phyloP scores from a whole-genome alignment of 2,888 invertebrate genomes.

The Dastarcus helophoroides region DNA sequence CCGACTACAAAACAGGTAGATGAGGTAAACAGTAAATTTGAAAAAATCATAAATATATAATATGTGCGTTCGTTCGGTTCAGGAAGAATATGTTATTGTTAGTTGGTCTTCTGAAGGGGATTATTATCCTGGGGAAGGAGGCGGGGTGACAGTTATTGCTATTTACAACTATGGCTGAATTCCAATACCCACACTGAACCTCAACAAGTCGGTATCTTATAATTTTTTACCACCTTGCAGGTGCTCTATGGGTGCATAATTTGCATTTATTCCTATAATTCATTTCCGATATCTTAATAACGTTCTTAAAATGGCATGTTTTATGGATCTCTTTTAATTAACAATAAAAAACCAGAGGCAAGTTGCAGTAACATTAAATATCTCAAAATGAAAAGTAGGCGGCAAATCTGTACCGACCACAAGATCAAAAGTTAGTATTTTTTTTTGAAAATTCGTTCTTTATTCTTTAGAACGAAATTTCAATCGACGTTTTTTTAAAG shows the following conservation, averaged over 20 bases:
- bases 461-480: too few relatives aligned
- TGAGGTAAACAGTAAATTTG: conserved; percentile 22
- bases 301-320: too few relatives aligned
- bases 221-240: not conserved
- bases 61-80: conserved; percentile 31
- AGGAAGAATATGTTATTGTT: conserved; percentile 27
- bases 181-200: conserved; percentile 21
- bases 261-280: too few relatives aligned
- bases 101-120: conserved; percentile 19
- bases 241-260: not conserved
- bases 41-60: conserved; percentile 32
- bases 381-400: too few relatives aligned
- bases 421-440: too few relatives aligned
- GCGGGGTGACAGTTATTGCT: conserved; percentile 29
- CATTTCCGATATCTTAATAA: too few relatives aligned
- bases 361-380: too few relatives aligned
- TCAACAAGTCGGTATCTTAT: conserved; percentile 21
- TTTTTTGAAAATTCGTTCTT: too few relatives aligned
- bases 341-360: too few relatives aligned
- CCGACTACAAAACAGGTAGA: conserved; percentile 23
- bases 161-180: conserved; percentile 27
- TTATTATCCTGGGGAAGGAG: conserved; percentile 23
- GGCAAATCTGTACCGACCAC: too few relatives aligned
- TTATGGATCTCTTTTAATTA: too few relatives aligned
- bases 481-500: too few relatives aligned